phyloP scores from a whole-genome alignment of 2,888 invertebrate genomes.

The Gymnocheta viridis region DNA sequence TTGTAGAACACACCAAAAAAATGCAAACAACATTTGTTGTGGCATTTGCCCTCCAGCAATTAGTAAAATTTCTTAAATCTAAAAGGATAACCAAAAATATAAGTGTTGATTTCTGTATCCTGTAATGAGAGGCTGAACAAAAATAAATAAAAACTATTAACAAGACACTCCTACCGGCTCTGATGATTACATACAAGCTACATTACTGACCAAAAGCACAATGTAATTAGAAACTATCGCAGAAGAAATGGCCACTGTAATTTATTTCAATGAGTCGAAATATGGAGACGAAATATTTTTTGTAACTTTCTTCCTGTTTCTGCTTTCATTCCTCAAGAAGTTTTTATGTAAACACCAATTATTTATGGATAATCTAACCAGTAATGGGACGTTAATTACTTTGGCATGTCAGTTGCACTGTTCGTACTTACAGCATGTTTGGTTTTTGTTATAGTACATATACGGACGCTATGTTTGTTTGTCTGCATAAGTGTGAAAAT shows the following conservation, averaged over 20 bases:
- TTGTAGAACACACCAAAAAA: not conserved
- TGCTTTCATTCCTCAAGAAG: constrained; percentile 29
- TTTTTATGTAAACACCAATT: constrained; percentile 76
- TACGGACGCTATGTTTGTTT: constrained; percentile 21
- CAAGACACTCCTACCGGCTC: constrained; percentile 49
- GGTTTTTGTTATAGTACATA: constrained; percentile 4
- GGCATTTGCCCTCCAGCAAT: constrained; percentile 20
- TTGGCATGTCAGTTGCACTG: constrained; percentile 75
- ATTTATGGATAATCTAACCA: constrained; percentile 82
- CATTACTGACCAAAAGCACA: constrained; percentile 47
- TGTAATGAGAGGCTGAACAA: constrained; percentile 32
- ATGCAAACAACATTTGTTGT: not conserved
- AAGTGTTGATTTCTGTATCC: constrained; percentile 14
- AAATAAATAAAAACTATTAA: constrained; percentile 50
- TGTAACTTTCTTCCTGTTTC: not conserved
- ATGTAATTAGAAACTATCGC: constrained; percentile 49
- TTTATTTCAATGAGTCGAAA: constrained; percentile 51
- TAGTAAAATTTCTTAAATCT: constrained; percentile 24
- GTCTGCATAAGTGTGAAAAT: constrained; percentile 59
- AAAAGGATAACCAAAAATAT: not conserved
- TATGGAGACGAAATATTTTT: constrained; percentile 10
- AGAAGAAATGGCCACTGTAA: constrained; percentile 63
- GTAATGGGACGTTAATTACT: constrained; percentile 82
- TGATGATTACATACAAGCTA: constrained; percentile 33
- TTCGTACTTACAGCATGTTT: constrained; percentile 6